Evolutionary conservation across 2,113 vertebrate species (phyloP), one percentile per base, ranked within the genome.

Genomic region (Gorilla gorilla): DNA sequence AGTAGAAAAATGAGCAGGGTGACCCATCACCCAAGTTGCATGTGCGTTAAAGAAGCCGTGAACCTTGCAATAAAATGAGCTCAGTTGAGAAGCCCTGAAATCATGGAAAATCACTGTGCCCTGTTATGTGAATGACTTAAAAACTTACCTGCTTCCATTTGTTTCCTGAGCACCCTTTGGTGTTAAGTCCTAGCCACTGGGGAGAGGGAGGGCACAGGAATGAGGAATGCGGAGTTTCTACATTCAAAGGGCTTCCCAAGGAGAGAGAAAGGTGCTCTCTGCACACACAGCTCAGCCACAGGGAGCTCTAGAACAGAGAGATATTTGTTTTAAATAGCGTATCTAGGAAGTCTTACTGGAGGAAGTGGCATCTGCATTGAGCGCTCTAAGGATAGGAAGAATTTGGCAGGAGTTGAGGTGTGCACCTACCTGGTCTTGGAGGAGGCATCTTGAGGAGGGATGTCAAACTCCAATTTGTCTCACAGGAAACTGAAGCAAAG

Each of bases 401-500:
- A 48, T 48, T 57, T 75, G 25, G 79, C 45, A 70, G 64, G 66
- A 14, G 6, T 2, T 40, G 35, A 4, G 43, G 40, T 12, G 2
- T 7, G 43, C 10, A 43, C 45, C 48, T 17, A 5, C 38, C 55
- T 30, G 40, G 9, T 25, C 38, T 89, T 50, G 27, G 40, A 61
- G 38, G 45, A 78, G 70, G 75, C 43, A 27, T 4, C 48, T 48
- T 13, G 27, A 55, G 48, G 86, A 88, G 79, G 35, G 66, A 32
- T 38, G 25, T 22, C 5, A 5, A 25, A 27, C 83, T 86, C 64
- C 20, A 14, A 3, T 79, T 40, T n/a, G 73, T 73, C 52, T 68
- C 68, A 0, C 6, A 11, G 23, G 20, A 3, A 17, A 3, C n/a
- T 4, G 30, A 68, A 57, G n/a, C 79, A 48, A 17, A 61, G 57